Evolutionary conservation across 2,797 vertebrate species (phyloP).

Genomic region (Mormyrus proboscirostris): DNA sequence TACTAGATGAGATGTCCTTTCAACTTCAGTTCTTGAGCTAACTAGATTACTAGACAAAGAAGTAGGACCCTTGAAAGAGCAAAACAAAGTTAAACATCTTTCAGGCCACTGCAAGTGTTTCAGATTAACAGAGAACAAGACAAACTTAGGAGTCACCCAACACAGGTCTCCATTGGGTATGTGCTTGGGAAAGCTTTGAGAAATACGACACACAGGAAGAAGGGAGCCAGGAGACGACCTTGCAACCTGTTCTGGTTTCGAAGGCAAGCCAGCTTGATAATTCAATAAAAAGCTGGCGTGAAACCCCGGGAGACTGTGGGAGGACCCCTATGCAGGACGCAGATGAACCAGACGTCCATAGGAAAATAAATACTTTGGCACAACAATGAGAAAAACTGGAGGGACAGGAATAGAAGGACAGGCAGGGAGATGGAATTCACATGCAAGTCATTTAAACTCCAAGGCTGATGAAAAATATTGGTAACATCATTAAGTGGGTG

Average conservation of each 20-base stretch:
- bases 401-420: slow-evolving; percentile 37
- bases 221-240: not conserved
- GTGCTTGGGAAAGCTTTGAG: not conserved
- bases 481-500: not conserved
- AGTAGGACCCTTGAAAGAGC: not conserved
- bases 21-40: slow-evolving; percentile 3
- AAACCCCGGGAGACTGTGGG: slow-evolving; percentile 15
- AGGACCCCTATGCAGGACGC: slow-evolving; percentile 6
- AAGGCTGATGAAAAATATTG: slow-evolving; percentile 66
- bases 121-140: slow-evolving; percentile 19
- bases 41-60: not conserved
- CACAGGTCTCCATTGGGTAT: not conserved
- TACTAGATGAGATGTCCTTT: not conserved
- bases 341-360: not conserved
- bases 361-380: slow-evolving; percentile 31
- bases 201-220: not conserved
- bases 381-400: slow-evolving; percentile 33
- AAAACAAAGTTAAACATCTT: slow-evolving; percentile 34
- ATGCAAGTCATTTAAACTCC: slow-evolving; percentile 80
- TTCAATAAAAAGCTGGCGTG: not conserved
- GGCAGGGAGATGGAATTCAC: slow-evolving; percentile 53
- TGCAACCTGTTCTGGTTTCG: not conserved
- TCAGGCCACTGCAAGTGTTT: not conserved
- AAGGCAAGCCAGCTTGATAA: not conserved
- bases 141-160: slow-evolving; percentile 21